Percentiles rank a stretch among this genome's conserved stretches.
phyloP scores from a whole-genome alignment of 1,140 invertebrate species.

The Drosophila pallidifrons region DNA sequence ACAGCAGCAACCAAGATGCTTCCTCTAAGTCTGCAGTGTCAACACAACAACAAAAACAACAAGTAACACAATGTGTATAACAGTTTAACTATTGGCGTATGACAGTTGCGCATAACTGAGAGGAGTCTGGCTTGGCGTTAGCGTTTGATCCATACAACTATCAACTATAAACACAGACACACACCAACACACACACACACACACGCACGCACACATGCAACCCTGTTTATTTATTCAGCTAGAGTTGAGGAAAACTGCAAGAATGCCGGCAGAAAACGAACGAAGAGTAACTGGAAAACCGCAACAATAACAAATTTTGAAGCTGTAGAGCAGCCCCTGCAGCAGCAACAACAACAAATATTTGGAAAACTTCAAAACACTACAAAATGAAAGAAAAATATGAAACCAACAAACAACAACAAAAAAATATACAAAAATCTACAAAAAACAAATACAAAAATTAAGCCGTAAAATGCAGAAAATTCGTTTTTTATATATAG shows the following conservation, averaged over 20 bases:
- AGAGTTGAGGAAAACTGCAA: conserved; percentile 3
- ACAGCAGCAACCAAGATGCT: not conserved
- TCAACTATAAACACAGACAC: not conserved
- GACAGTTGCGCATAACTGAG: conserved; percentile 11
- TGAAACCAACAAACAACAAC: conserved; percentile 13
- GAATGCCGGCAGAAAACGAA: conserved; percentile 3
- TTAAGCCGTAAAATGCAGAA: conserved; percentile 31
- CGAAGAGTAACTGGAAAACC: not conserved
- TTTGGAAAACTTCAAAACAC: conserved; percentile 19
- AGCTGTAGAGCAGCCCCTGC: conserved; percentile 23
- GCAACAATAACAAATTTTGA: conserved; percentile 12
- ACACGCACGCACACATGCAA: not conserved
- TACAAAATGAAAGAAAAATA: conserved; percentile 20
- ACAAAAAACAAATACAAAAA: conserved; percentile 31
- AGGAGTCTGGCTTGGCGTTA: not conserved
- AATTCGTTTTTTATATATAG: conserved; percentile 50
- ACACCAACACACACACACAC: conserved; percentile 2
- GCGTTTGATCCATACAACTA: not conserved
- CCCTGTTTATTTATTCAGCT: conserved; percentile 3
- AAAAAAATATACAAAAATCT: conserved; percentile 25
- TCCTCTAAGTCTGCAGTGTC: not conserved
- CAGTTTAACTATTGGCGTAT: not conserved
- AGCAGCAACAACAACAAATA: conserved; percentile 4
- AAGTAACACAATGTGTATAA: not conserved
- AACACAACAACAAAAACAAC: not conserved